phyloP scores from a whole-genome alignment of 2,113 vertebrate genomes.

The Harpagus bidentatus region DNA sequence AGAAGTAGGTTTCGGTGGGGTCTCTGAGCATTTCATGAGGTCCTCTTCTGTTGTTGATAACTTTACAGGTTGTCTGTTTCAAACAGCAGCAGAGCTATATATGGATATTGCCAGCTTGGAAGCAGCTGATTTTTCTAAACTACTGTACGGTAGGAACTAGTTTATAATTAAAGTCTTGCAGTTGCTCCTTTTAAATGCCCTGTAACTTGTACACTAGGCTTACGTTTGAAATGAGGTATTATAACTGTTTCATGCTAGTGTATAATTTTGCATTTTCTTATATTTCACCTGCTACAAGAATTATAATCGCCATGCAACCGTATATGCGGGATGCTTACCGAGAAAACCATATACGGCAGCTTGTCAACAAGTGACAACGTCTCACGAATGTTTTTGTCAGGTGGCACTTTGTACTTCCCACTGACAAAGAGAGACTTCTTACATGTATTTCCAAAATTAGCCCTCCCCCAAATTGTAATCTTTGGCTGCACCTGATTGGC shows the following conservation, averaged over 20 bases:
- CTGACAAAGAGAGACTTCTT: conserved; percentile 21
- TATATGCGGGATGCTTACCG: neutral
- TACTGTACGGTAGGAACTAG: conserved; percentile 63
- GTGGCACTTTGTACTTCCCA: neutral
- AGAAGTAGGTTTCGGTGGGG: conserved; percentile 43
- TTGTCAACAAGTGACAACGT: neutral
- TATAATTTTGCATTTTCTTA: conserved; percentile 53
- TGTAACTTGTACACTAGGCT: conserved; percentile 44
- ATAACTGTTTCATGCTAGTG: conserved; percentile 58
- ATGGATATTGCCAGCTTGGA: conserved; percentile 61
- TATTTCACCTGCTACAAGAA: conserved; percentile 50
- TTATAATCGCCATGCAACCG: neutral
- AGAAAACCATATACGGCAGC: neutral
- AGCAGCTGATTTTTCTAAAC: conserved; percentile 60
- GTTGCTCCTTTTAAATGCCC: conserved; percentile 57
- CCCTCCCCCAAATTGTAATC: neutral
- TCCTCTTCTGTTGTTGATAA: conserved; percentile 70
- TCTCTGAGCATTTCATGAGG: conserved; percentile 72
- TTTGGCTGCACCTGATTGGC: conserved; percentile 31
- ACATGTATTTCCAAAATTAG: neutral
- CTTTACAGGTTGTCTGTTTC: conserved; percentile 72
- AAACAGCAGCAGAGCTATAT: conserved; percentile 64
- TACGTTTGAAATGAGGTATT: conserved; percentile 18
- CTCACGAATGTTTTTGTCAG: neutral
- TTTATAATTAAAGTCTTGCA: conserved; percentile 64